Evolutionary conservation across 2,113 vertebrate species (phyloP).

Genomic region (Phylloscopus whistleri): DNA sequence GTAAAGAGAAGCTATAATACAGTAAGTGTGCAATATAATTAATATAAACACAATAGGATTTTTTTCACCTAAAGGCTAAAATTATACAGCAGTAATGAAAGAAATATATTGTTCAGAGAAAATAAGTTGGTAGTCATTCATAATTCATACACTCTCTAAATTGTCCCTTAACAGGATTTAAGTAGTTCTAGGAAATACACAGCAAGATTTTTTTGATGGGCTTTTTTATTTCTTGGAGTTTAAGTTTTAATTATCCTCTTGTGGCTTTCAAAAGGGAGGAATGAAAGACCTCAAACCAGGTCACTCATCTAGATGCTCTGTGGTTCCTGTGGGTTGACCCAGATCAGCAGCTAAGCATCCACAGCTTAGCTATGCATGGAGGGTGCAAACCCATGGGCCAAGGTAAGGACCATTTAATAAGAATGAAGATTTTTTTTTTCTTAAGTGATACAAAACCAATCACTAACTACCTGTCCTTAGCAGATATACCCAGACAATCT

Average conservation of each 20-base stretch:
- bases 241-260: neutral
- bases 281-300: fast-evolving
- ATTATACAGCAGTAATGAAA: neutral
- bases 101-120: neutral
- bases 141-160: neutral
- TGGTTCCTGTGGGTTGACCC: neutral
- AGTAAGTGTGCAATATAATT: neutral
- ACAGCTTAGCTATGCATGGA: no score
- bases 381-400: neutral
- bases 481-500: neutral
- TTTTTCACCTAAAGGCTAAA: neutral
- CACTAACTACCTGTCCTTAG: neutral
- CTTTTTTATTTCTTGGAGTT: neutral
- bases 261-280: neutral
- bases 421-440: neutral
- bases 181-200: neutral
- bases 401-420: neutral
- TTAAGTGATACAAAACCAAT: neutral
- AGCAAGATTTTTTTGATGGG: neutral
- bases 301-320: neutral
- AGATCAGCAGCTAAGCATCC: neutral
- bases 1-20: neutral
- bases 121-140: neutral
- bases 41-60: neutral
- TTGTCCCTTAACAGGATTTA: neutral